Conservation (phyloP, 2,888 invertebrate species). For the Acleris sparsana region DNA sequence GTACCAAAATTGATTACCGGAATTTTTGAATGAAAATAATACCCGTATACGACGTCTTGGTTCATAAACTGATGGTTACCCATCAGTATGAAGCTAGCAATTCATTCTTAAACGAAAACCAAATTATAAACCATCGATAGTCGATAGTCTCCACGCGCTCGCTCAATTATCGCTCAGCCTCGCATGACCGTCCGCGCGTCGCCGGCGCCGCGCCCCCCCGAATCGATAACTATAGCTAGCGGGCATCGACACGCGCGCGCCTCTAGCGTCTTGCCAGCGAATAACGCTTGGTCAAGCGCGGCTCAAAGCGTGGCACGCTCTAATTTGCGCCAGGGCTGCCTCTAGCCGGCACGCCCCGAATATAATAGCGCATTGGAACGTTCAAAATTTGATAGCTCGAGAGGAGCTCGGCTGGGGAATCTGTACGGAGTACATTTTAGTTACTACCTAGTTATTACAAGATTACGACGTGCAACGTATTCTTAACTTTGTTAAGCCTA, state of each 20-base stretch:
- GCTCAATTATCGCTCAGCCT: constrained; percentile 77
- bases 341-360: constrained; percentile 18
- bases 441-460: constrained; percentile 1
- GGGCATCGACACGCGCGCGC: constrained; percentile 32
- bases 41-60: too few species aligned
- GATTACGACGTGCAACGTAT: background rate
- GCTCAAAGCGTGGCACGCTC: constrained; percentile 73
- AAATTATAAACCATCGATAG: constrained; percentile 47
- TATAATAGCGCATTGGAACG: constrained; percentile 29
- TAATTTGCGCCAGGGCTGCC: constrained; percentile 68
- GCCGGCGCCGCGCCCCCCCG: constrained; percentile 50
- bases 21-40: too few species aligned
- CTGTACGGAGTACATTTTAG: background rate
- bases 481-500: too few species aligned
- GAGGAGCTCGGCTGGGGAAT: background rate
- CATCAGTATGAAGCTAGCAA: too few species aligned
- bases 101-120: constrained; percentile 3
- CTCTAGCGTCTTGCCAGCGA: constrained; percentile 71
- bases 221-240: constrained; percentile 28
- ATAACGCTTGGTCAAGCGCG: constrained; percentile 81
- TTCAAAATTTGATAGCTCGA: constrained; percentile 25
- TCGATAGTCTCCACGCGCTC: constrained; percentile 55
- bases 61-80: too few species aligned
- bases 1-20: too few species aligned
- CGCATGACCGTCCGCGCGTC: constrained; percentile 77